phyloP scores from a whole-genome alignment of 2,113 vertebrate genomes.

The Odocoileus hemionus region DNA sequence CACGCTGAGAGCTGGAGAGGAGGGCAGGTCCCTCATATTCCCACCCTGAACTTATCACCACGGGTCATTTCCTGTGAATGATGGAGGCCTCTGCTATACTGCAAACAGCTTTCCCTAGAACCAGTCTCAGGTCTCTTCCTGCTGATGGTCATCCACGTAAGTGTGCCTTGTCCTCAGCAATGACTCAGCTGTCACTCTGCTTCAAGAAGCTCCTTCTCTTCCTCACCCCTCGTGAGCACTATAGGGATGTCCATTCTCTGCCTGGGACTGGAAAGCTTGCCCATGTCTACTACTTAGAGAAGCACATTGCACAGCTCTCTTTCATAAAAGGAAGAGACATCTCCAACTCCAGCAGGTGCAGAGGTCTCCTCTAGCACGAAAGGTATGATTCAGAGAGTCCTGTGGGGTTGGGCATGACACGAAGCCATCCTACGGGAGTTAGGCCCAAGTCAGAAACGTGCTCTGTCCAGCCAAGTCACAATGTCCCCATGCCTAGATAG shows the following conservation, averaged over 20 bases:
- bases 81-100: not conserved
- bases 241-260: not conserved
- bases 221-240: not conserved
- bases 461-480: not conserved
- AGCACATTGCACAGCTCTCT: not conserved
- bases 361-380: not conserved
- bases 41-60: not conserved
- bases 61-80: not conserved
- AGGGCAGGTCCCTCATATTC: not conserved
- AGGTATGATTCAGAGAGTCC: not conserved
- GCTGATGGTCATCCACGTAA: not conserved
- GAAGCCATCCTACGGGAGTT: not conserved
- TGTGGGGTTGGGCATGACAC: not conserved
- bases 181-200: not conserved
- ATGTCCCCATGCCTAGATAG: not conserved
- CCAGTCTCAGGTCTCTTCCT: not conserved
- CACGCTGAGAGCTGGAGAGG: not conserved
- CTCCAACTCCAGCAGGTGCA: not conserved
- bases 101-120: not conserved
- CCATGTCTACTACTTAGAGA: not conserved
- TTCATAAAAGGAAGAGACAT: not conserved
- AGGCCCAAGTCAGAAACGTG: not conserved
- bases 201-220: not conserved
- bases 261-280: not conserved
- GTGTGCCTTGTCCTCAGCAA: not conserved